Conservation (phyloP, 2,888 invertebrate species). For the Spilosoma lubricipeda region DNA sequence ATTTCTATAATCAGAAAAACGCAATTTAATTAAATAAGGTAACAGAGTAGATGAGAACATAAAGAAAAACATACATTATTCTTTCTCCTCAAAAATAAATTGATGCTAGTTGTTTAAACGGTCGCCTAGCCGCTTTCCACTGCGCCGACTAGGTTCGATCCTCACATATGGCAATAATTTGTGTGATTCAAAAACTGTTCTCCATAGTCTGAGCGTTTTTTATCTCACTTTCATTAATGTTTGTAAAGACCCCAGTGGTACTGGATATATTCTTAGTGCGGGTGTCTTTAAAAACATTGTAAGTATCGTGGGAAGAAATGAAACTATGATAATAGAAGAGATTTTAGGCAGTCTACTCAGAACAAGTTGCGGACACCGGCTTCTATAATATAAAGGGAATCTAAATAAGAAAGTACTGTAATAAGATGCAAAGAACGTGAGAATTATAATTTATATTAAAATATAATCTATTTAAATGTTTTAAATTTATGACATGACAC, state of each 20-base stretch:
- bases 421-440: background rate
- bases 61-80: no score
- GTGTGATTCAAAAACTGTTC: background rate
- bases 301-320: background rate
- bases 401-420: background rate
- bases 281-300: background rate
- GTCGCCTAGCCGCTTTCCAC: background rate
- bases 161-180: background rate
- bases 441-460: background rate
- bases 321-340: background rate
- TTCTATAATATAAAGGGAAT: no score
- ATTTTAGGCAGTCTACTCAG: no score
- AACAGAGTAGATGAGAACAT: background rate
- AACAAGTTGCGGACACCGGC: background rate
- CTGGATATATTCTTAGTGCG: background rate
- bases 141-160: background rate
- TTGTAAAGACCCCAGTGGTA: background rate
- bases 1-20: no score
- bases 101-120: no score
- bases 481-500: constrained; percentile 12
- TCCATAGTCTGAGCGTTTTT: background rate
- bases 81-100: background rate
- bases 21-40: no score
- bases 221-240: background rate
- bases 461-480: constrained; percentile 3